A percentile compares a stretch with the other conserved stretches of the same genome.
These are phyloP conservation scores for Ectobius pallidus DNA, from an alignment of 2,888 invertebrate species.

Conservation along the genomic window DNA sequence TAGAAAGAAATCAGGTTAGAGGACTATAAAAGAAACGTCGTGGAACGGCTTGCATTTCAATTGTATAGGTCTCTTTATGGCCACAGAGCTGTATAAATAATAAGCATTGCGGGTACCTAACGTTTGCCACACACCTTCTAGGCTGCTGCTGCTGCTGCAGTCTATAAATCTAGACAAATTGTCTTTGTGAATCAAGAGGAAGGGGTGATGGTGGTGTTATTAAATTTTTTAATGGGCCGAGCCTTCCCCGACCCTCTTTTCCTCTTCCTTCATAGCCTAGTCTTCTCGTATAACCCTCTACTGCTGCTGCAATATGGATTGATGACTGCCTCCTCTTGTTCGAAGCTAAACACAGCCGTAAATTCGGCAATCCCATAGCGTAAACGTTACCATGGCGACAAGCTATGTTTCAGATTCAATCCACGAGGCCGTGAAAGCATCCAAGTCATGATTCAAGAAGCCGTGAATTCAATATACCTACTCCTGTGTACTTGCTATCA, in stretches of 20 bases:
- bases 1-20: no score
- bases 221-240: slow-evolving; percentile 38
- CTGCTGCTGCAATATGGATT: not conserved
- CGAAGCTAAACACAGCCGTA: not conserved
- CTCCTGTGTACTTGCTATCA: no score
- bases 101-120: slow-evolving; percentile 3
- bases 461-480: no score
- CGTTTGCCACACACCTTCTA: slow-evolving; percentile 19
- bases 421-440: not conserved
- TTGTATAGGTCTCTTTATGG: not conserved
- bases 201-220: slow-evolving; percentile 31
- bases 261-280: no score
- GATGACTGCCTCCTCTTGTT: not conserved
- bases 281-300: not conserved
- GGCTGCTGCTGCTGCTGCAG: slow-evolving; percentile 1
- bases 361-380: not conserved
- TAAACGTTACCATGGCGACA: not conserved
- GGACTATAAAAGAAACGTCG: no score
- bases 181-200: slow-evolving; percentile 31
- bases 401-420: not conserved
- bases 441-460: no score
- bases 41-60: not conserved
- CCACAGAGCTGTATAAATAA: not conserved
- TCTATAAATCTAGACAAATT: slow-evolving; percentile 33
- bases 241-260: not conserved